A percentile compares a stretch with the other conserved stretches of the same genome.
These are phyloP conservation scores for Miichthys miiuy DNA, from an alignment of 2,797 vertebrate genomes.

Conservation along the genomic window DNA sequence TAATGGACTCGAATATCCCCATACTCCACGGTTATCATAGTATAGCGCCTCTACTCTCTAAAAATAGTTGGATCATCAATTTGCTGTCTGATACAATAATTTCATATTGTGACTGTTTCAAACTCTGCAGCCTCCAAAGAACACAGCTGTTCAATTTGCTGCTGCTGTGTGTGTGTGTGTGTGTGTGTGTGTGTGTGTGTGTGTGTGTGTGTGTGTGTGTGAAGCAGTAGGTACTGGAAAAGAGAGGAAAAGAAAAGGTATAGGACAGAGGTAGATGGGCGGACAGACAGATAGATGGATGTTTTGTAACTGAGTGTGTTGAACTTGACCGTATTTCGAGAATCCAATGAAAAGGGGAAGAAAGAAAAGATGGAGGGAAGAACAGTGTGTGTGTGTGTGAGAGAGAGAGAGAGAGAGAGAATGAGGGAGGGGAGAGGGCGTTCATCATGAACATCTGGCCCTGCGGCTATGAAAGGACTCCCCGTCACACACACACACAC, in stretches of 20 bases:
- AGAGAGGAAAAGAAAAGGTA: background rate
- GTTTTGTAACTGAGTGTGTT: background rate
- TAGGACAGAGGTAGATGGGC: background rate
- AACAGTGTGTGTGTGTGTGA: too few species aligned
- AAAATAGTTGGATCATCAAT: too few species aligned
- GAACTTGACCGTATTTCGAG: background rate
- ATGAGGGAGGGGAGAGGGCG: slow-evolving; percentile 9
- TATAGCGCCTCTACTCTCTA: too few species aligned
- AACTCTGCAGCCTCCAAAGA: slow-evolving; percentile 17
- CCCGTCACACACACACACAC: background rate
- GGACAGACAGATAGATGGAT: too few species aligned
- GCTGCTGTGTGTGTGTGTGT: background rate
- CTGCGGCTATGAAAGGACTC: slow-evolving; percentile 47
- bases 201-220: too few species aligned
- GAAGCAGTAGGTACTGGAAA: too few species aligned
- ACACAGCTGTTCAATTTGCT: slow-evolving; percentile 23
- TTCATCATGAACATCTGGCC: slow-evolving; percentile 62
- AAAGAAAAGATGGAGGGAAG: slow-evolving; percentile 6
- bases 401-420: background rate
- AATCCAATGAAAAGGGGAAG: slow-evolving; percentile 2
- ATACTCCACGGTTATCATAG: too few species aligned
- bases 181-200: too few species aligned
- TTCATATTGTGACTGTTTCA: too few species aligned
- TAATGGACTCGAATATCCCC: too few species aligned
- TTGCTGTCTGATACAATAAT: too few species aligned